A percentile compares a stretch with the other conserved stretches of the same genome.
Evolutionary conservation across 2,113 vertebrate genomes (phyloP).

Genomic region (Melozone crissalis): DNA sequence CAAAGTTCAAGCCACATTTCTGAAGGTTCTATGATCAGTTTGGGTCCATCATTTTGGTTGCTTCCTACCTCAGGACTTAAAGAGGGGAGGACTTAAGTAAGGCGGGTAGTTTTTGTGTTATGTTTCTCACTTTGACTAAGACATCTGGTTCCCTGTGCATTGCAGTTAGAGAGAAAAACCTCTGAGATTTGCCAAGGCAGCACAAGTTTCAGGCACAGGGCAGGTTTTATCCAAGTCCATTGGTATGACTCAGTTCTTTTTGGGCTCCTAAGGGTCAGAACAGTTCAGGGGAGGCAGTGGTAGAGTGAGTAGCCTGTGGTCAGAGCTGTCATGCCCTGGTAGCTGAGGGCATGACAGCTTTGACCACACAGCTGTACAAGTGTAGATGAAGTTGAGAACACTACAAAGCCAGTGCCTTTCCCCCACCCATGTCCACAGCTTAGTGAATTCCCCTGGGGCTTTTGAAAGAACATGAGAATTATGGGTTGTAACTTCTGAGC

Average conservation of each 20-base stretch:
- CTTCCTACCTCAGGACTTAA: neutral
- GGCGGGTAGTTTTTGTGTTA: neutral
- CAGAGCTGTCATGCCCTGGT: too few species aligned
- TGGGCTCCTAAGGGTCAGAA: neutral
- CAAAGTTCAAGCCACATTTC: neutral
- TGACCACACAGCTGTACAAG: neutral
- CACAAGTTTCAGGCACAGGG: neutral
- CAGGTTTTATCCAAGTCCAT: neutral
- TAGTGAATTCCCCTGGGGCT: neutral
- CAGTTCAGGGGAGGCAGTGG: neutral
- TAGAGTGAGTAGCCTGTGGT: neutral
- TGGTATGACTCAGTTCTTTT: neutral
- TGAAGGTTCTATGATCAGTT: neutral
- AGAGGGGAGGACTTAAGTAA: neutral
- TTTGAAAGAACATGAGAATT: neutral
- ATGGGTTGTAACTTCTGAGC: neutral
- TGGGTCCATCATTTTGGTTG: neutral
- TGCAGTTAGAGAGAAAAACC: neutral
- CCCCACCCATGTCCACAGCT: neutral
- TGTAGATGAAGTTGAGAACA: neutral
- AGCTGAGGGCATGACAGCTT: neutral
- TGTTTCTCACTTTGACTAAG: neutral
- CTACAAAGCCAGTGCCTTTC: neutral
- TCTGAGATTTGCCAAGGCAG: neutral
- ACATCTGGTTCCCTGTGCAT: neutral